Base-by-base conservation (phyloP, 1,140 invertebrate genomes). In the Drosophila novamexicana region DNA sequence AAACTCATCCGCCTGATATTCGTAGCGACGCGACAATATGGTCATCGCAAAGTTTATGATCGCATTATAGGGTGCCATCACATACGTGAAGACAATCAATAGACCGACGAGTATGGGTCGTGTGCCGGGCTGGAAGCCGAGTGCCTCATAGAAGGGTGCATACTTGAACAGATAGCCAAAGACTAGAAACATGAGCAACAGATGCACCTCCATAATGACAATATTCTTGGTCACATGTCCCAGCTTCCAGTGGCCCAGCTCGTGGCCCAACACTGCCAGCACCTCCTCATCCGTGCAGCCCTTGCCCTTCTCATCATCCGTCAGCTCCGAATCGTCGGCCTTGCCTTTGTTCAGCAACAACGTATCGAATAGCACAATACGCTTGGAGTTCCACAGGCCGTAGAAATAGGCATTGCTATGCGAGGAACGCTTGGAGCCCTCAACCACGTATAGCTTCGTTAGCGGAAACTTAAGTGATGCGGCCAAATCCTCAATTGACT, bases 381-480 rank as follows among this genome's bases (percentile, higher is more conserved):
- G 94, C 91, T 99, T 99, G 53, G 98, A 96, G 82, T 99, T 99
- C 94, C 97, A 98, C 77, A 99, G 96, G 4, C 99, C 99, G 93
- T 98, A 99, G 86, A 99, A 97, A 92, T 99, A 99, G 9, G 98
- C 98, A 95, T 99, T 99, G 83, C 97, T 98, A 88, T 99, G 98
- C 1, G 97, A 96, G 8, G 98, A 99, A 68, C 98, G 93, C 92
- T 98, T 99, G 0, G 98, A 99, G 39, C 98, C 98, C 94, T 99
- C 98, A 8, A 99, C 98, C 71, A 99, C 97, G 93, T 97, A 99
- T 14, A 99, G 93, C 93, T 99, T 98, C 36, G 96, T 98, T 2
- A 99, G 93, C 3, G 99, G 98, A 93, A 99, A 99, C 44, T 97
- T 94, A 10, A 99, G 94, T 61, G 95, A 96, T 1, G 95, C 94